Evolutionary conservation across 2,113 vertebrate genomes (phyloP).

Genomic region (Macrotus californicus): DNA sequence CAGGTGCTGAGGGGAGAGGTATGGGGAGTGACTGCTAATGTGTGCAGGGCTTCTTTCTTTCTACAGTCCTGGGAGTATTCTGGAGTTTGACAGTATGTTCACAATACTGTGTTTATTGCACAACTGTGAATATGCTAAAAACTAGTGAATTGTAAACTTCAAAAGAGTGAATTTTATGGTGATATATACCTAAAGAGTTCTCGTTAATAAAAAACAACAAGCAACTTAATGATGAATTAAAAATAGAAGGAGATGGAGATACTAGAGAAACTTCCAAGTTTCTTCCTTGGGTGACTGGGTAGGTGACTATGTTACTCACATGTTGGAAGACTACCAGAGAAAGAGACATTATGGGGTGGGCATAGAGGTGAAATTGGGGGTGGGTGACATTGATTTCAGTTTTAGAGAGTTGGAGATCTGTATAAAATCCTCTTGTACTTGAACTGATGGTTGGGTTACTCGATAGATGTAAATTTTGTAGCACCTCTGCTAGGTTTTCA

Average conservation of each 20-base stretch:
- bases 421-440: background rate
- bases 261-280: background rate
- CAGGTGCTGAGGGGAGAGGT: background rate
- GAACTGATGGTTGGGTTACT: background rate
- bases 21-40: background rate
- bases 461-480: background rate
- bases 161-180: background rate
- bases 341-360: background rate
- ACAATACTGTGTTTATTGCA: background rate
- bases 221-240: background rate
- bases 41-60: background rate
- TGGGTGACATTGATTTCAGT: background rate
- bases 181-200: background rate
- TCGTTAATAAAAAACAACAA: background rate
- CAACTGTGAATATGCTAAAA: background rate
- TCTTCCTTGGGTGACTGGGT: background rate
- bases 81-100: background rate
- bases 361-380: background rate
- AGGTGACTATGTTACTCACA: background rate
- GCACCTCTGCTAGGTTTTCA: background rate
- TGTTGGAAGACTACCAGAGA: background rate
- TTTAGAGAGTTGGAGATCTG: background rate
- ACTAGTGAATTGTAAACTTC: background rate
- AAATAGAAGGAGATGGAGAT: background rate
- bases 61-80: background rate